Base-by-base conservation (phyloP, 2,113 vertebrate species). In the Myodes glareolus region DNA sequence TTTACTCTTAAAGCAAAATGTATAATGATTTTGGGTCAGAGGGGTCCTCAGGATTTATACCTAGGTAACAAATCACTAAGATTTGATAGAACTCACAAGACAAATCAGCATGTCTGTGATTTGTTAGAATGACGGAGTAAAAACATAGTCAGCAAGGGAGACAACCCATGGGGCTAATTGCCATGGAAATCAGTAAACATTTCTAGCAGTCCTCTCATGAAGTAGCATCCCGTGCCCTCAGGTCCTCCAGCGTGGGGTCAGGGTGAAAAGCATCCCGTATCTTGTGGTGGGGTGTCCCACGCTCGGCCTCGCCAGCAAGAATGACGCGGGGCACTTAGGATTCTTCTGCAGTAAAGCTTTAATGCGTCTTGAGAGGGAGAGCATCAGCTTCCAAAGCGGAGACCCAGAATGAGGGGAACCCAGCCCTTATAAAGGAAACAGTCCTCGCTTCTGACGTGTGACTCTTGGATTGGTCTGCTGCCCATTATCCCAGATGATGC, bases 1-100 rank as follows among this genome's bases (percentile, higher is more conserved):
- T 50, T 92, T 67, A 33, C 9, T 92, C 61, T 76, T 90, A 42
- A 86, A 86, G 36, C 39, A 94, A 75, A 94, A 45, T 89, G 36
- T 36, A 68, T 47, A 90, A 39, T 81, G 33, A 61, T 76, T 31
- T 23, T 67, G 21, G 42, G 14, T 72, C 29, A n/a, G n/a, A 58
- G 50, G 33, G 25, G 7, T 72, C 67, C 58, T 23, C 2, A 82
- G 36, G 70, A 80, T 1, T 84, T 55, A 72, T 19, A 7, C 19
- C 7, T 31, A 47, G 25, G 58, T 58, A 58, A 5, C 58, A 58
- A 21, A 58, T 58, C 58, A 58, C 58, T 58, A 58, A 58, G 82
- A 82, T 75, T 94, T 94, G 67, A 33, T 86, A 85, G 77, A 67
- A 81, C 58, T 50, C 58, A 76, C 7, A 52, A n/a, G 17, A 87